Base-by-base conservation (phyloP, 2,888 invertebrate genomes). In the Tinea pellionella region DNA sequence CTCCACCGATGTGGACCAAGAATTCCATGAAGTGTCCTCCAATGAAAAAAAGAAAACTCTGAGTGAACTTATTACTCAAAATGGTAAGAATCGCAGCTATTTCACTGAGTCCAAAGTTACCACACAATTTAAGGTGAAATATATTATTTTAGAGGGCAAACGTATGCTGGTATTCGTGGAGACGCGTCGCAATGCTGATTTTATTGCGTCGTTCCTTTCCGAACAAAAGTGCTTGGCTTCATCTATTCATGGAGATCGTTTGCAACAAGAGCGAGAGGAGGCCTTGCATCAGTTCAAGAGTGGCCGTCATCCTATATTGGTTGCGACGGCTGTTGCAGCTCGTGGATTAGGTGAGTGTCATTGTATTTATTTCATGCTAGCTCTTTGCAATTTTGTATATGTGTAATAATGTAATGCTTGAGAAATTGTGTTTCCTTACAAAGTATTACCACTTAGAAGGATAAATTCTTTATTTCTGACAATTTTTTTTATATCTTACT, bases 161-260 rank as follows among this genome's bases (percentile, higher is more conserved):
- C 81, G 91, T 13, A 91, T 93, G 0, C 83, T 98, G 42, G 94
- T 99, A 0, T 99, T 99, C 73, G 97, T 98, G 0, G 96, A 96
- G 70, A 93, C 92, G 12, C 97, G 98, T 71, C 90, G 94, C 47
- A 94, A 92, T 61, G 96, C 97, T 0, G 98, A 99, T 77, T 97
- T 96, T 73, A 82, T 96, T 18, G 98, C 97, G 0, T 91, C 94
- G 0, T 90, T 92, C 67, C 77, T 98, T 30, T 94, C 94, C 0
- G 94, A 96, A 74, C 78, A 81, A n/a, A 90, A 92, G 61, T 90
- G 92, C 73, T 94, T 97, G 7, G 98, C 98, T 0, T 97, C 98
- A 3, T 98, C 98, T 42, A 99, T 99, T 71, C 99, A 99, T 80
- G 99, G 99, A 37, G 99, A 99, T 83, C 92, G 99, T 56, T 91